phyloP scores from a whole-genome alignment of 2,797 vertebrate genomes.

The Cyprinodon diabolis region DNA sequence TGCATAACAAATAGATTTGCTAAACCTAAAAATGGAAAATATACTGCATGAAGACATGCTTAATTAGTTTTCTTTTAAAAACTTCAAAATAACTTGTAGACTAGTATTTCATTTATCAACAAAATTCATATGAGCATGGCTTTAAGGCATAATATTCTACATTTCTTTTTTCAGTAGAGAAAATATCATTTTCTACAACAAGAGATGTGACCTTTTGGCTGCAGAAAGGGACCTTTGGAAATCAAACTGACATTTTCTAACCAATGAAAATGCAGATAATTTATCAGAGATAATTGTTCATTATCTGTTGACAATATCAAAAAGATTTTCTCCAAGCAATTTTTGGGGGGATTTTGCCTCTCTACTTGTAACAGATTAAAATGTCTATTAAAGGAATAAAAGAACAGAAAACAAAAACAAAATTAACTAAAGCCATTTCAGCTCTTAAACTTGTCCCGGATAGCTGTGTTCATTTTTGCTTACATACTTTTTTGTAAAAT shows the following conservation, averaged over 20 bases:
- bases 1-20: not conserved
- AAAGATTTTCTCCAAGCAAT: not conserved
- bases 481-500: not conserved
- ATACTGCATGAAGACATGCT: too few species aligned
- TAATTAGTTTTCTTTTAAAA: not conserved
- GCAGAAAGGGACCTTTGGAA: too few species aligned
- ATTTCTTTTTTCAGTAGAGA: not conserved
- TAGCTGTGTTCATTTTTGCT: not conserved
- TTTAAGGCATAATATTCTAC: not conserved
- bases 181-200: not conserved
- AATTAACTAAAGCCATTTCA: not conserved
- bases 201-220: too few species aligned
- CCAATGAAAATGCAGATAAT: too few species aligned
- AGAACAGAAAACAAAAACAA: not conserved
- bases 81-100: not conserved
- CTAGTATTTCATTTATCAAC: too few species aligned
- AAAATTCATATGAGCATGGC: not conserved
- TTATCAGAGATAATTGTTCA: not conserved
- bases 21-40: not conserved
- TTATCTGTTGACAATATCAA: not conserved
- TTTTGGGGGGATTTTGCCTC: not conserved
- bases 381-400: not conserved
- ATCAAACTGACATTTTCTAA: too few species aligned
- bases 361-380: not conserved
- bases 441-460: not conserved